Evolutionary conservation across 2,888 invertebrate genomes (phyloP).

Genomic region (Nemapogon koenigi): DNA sequence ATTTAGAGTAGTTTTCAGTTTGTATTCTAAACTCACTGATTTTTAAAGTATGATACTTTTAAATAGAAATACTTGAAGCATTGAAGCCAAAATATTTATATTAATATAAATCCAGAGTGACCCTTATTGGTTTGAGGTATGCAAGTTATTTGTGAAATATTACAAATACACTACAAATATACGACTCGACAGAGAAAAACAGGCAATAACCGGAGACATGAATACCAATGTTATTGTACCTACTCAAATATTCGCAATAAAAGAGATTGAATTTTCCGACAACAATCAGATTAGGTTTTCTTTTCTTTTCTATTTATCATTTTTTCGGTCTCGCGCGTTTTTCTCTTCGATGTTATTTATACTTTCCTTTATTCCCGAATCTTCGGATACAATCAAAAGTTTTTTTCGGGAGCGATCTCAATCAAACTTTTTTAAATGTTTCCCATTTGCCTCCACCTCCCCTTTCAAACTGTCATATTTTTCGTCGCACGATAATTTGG

Average conservation of each 20-base stretch:
- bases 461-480: conserved; percentile 29
- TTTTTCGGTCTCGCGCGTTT: conserved; percentile 20
- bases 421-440: conserved; percentile 59
- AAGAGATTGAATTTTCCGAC: conserved; percentile 24
- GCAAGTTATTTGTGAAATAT: conserved; percentile 6
- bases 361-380: conserved; percentile 33
- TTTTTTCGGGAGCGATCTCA: conserved; percentile 33
- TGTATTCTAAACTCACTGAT: no score
- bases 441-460: conserved; percentile 16
- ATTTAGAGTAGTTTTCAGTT: no score
- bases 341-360: conserved; percentile 31
- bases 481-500: conserved; percentile 34
- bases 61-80: conserved; percentile 5
- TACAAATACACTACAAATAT: conserved; percentile 4
- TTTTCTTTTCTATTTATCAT: conserved; percentile 13
- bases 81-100: conserved; percentile 7
- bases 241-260: conserved; percentile 20
- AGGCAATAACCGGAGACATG: conserved; percentile 5
- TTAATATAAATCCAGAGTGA: background rate
- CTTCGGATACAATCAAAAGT: conserved; percentile 57
- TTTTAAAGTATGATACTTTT: no score
- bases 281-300: conserved; percentile 20
- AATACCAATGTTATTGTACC: conserved; percentile 11
- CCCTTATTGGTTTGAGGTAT: conserved; percentile 5
- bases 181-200: conserved; percentile 1